Percentiles rank a stretch among this genome's conserved stretches.
These are phyloP conservation scores for Dolomedes plantarius DNA, from an alignment of 2,888 invertebrate genomes.

Conservation along the genomic window DNA sequence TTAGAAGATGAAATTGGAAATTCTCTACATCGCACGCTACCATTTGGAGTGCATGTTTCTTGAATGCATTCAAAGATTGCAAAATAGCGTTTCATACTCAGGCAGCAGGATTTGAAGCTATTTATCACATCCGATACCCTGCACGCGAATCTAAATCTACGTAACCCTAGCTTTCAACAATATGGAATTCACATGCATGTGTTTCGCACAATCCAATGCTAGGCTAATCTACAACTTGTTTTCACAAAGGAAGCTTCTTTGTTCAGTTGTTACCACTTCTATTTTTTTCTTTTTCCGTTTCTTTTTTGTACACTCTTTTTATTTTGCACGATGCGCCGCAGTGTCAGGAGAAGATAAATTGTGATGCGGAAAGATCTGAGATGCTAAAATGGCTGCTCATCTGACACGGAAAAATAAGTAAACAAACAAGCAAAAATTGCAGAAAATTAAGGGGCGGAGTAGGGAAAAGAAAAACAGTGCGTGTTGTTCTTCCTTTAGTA, in stretches of 20 bases:
- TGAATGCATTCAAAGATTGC: conserved; percentile 17
- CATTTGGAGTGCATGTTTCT: not conserved
- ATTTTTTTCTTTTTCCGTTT: not conserved
- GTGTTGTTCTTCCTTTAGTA: conserved; percentile 17
- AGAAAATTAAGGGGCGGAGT: conserved; percentile 52
- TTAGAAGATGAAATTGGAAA: conserved; percentile 47
- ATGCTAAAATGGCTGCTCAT: conserved; percentile 52
- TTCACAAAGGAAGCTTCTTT: conserved; percentile 15
- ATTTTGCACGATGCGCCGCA: conserved; percentile 27
- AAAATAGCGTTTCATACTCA: conserved; percentile 14
- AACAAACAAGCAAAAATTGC: conserved; percentile 38
- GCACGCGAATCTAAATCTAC: conserved; percentile 27
- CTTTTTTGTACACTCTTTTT: conserved; percentile 9
- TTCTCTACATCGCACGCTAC: conserved; percentile 22
- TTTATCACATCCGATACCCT: conserved; percentile 44
- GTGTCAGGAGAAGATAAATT: conserved; percentile 65
- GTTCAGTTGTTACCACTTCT: not conserved
- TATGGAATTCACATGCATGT: conserved; percentile 5
- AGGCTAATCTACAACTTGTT: conserved; percentile 63
- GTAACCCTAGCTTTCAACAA: conserved; percentile 61
- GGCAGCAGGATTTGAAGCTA: conserved; percentile 27
- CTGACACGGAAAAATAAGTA: conserved; percentile 51
- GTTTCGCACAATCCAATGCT: conserved; percentile 24
- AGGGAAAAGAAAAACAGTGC: conserved; percentile 20
- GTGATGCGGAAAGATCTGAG: conserved; percentile 58